phyloP scores from a whole-genome alignment of 2,113 vertebrate species.

The Octodon degus region DNA sequence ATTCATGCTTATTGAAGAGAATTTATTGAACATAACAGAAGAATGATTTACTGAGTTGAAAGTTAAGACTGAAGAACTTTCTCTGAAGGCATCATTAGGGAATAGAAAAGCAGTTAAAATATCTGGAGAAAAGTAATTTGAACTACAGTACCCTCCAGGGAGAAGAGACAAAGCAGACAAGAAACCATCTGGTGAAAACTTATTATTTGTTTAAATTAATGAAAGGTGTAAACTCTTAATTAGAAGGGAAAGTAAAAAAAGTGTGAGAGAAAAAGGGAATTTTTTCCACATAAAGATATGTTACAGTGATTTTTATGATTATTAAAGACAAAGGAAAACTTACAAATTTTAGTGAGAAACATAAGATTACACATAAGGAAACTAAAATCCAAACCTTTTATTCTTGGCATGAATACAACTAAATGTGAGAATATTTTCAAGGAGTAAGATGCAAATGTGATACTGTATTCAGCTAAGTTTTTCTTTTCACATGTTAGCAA shows the following conservation, averaged over 20 bases:
- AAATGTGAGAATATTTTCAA: neutral
- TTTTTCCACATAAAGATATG: neutral
- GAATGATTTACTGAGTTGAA: constrained; percentile 9
- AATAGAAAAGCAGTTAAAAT: neutral
- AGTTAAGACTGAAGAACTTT: constrained; percentile 40
- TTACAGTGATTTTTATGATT: neutral
- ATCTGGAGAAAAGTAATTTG: neutral
- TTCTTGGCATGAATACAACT: neutral
- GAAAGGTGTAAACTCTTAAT: neutral
- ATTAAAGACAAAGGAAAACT: constrained; percentile 5
- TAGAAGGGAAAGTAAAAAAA: neutral
- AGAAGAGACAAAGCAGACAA: neutral
- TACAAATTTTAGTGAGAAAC: neutral
- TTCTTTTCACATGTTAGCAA: neutral
- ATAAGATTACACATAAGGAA: neutral
- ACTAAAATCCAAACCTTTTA: neutral
- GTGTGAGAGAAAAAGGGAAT: neutral
- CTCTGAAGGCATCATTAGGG: neutral
- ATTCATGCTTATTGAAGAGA: constrained; percentile 24
- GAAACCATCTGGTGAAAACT: neutral
- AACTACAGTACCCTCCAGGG: neutral
- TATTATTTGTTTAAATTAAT: neutral
- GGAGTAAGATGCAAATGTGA: neutral
- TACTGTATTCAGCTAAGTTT: neutral
- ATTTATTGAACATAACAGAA: constrained; percentile 24